Evolutionary conservation across 2,113 vertebrate species (phyloP).

Genomic region (Calidris pygmaea): DNA sequence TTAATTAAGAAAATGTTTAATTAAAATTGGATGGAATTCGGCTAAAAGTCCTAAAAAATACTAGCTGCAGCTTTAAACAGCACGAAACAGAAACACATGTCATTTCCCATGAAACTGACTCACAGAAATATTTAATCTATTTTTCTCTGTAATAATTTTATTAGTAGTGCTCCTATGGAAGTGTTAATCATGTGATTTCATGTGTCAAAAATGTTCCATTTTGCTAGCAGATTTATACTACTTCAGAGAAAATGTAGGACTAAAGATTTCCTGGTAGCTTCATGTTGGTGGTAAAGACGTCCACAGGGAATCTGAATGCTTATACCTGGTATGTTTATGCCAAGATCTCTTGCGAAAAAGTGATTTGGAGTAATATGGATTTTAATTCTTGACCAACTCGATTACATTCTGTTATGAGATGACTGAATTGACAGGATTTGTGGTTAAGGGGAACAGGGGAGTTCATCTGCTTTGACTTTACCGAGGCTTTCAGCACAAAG

Average conservation of each 20-base stretch:
- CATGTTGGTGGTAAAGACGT: not conserved
- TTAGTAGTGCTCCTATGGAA: not conserved
- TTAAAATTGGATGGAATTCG: not conserved
- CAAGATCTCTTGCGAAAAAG: not conserved
- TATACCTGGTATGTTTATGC: not conserved
- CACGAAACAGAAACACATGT: not conserved
- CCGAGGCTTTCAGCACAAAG: not conserved
- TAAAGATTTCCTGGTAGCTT: constrained; percentile 10
- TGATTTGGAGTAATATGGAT: not conserved
- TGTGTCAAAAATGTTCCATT: constrained; percentile 23
- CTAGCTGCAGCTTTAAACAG: not conserved
- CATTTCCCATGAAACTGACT: not conserved
- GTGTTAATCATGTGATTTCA: constrained; percentile 30
- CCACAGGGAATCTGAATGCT: not conserved
- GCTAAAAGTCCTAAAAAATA: not conserved
- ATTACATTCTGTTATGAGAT: not conserved
- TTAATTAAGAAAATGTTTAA: not conserved
- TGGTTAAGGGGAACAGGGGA: not conserved
- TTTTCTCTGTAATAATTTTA: constrained; percentile 17
- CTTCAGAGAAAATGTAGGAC: constrained; percentile 4
- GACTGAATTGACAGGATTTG: not conserved
- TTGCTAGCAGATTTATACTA: not conserved
- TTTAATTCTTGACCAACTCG: not conserved
- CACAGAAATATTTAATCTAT: constrained; percentile 19
- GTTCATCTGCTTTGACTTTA: not conserved